These are phyloP conservation scores for Prosapia bicincta DNA, from an alignment of 2,888 invertebrate species.

Conservation along the genomic window DNA sequence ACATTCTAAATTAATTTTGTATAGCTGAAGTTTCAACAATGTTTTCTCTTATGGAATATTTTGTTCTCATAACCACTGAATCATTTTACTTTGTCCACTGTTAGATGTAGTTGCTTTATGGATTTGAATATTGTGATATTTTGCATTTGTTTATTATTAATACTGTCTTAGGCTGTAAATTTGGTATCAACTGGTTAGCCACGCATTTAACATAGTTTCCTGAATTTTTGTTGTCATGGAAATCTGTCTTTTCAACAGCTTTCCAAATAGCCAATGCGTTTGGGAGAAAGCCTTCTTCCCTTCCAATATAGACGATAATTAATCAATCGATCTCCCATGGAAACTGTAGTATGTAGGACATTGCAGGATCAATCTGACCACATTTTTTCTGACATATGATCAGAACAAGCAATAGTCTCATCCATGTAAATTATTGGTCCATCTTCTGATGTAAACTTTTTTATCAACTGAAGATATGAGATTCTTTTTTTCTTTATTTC, in stretches of 20 bases:
- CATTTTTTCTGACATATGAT: not conserved
- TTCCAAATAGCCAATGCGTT: conserved; percentile 4
- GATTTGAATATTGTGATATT: conserved; percentile 5
- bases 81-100: too few relatives aligned
- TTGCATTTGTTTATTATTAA: not conserved
- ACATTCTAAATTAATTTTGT: too few relatives aligned
- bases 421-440: not conserved
- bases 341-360: not conserved
- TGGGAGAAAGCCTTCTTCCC: not conserved
- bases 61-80: too few relatives aligned
- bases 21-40: too few relatives aligned
- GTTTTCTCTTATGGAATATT: too few relatives aligned
- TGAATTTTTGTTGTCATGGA: conserved; percentile 2
- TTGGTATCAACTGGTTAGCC: not conserved
- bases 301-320: too few relatives aligned
- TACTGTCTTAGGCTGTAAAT: not conserved
- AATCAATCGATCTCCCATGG: too few relatives aligned
- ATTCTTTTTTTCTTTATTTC: conserved; percentile 7
- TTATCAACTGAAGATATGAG: not conserved
- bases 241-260: not conserved
- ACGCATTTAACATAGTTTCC: conserved; percentile 4
- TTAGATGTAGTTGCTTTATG: conserved; percentile 1
- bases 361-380: not conserved
- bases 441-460: not conserved
- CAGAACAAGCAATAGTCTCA: not conserved